These are phyloP conservation scores for Scotopteryx bipunctaria DNA, from an alignment of 2,888 invertebrate species.

Conservation along the genomic window DNA sequence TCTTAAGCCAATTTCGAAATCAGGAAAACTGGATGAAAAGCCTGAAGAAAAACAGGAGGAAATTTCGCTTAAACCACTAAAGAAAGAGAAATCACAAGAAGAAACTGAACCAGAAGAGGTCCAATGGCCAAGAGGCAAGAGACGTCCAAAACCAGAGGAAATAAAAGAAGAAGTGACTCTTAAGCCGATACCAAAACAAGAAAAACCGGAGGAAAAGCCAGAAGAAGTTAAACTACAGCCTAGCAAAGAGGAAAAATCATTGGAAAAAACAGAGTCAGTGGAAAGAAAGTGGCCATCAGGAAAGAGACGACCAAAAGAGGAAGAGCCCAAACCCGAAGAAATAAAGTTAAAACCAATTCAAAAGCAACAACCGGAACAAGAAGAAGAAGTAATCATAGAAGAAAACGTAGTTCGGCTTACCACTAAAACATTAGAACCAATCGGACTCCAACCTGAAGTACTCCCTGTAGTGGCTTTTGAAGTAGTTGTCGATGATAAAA, in stretches of 20 bases:
- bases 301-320: conserved; percentile 43
- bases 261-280: conserved; percentile 52
- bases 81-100: conserved; percentile 46
- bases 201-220: conserved; percentile 53
- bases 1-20: conserved; percentile 61
- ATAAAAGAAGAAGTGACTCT: conserved; percentile 58
- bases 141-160: conserved; percentile 44
- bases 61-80: conserved; percentile 24
- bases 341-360: conserved; percentile 64
- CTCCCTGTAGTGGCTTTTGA: conserved; percentile 62
- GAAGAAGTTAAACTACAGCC: conserved; percentile 43
- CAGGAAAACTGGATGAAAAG: conserved; percentile 56
- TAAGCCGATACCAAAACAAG: conserved; percentile 52
- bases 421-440: conserved; percentile 47
- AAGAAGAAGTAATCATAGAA: conserved; percentile 65
- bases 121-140: conserved; percentile 38
- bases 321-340: conserved; percentile 62
- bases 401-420: conserved; percentile 55
- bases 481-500: conserved; percentile 63
- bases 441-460: conserved; percentile 65
- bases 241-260: conserved; percentile 38
- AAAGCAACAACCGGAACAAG: conserved; percentile 50
- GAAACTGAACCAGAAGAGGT: conserved; percentile 45
- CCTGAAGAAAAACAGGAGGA: conserved; percentile 47
- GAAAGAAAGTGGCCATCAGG: conserved; percentile 38